phyloP scores from a whole-genome alignment of 2,888 invertebrate species.

The Lissonota sp. region DNA sequence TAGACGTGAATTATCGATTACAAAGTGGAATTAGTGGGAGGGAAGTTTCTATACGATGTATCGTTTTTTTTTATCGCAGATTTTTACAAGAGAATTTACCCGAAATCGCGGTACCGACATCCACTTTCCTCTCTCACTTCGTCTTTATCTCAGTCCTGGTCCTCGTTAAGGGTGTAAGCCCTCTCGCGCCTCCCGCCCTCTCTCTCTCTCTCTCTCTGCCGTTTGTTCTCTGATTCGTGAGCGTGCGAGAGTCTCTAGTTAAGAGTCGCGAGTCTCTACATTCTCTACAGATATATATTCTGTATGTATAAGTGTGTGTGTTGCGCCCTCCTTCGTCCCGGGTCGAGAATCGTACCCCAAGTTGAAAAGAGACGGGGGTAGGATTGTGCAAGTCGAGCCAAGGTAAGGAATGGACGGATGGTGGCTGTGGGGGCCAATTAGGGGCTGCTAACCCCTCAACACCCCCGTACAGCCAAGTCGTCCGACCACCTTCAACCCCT shows the following conservation, averaged over 20 bases:
- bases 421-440: constrained; percentile 78
- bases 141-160: constrained; percentile 36
- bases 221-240: constrained; percentile 71
- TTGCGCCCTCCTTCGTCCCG: neutral
- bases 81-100: constrained; percentile 1
- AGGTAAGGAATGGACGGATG: constrained; percentile 72
- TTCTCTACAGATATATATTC: constrained; percentile 1
- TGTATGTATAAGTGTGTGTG: neutral
- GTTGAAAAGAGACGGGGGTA: constrained; percentile 15
- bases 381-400: constrained; percentile 47
- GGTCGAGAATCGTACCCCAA: neutral
- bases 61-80: constrained; percentile 4
- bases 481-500: constrained; percentile 63
- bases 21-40: neutral
- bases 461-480: constrained; percentile 71
- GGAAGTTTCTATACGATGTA: neutral
- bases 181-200: constrained; percentile 55
- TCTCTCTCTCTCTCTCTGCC: constrained; percentile 29
- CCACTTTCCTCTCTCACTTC: neutral
- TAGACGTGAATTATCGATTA: too few species aligned
- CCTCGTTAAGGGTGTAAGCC: constrained; percentile 69
- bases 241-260: constrained; percentile 70
- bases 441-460: constrained; percentile 76
- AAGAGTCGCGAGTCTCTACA: constrained; percentile 71
- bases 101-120: constrained; percentile 31